Base-by-base conservation (phyloP, 2,797 vertebrate genomes). In the Acanthornis magna region DNA sequence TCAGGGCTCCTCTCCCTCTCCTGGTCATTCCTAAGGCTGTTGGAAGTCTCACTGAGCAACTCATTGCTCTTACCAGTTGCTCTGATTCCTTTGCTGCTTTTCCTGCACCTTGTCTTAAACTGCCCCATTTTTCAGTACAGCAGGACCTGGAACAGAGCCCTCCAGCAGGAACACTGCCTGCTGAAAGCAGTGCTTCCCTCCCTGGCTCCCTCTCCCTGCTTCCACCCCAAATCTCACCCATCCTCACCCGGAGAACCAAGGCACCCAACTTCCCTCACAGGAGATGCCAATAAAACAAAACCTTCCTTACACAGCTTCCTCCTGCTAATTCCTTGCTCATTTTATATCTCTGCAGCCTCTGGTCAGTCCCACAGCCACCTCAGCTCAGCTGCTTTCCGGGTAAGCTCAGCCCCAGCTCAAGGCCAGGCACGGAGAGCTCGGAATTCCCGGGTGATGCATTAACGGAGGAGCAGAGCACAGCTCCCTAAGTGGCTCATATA, bases 401-500 rank as follows among this genome's bases (percentile, higher is more conserved):
- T 70, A 93, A 76, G 77, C 15, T 77, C 75, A 92, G 67, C 80
- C 88, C 89, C 57, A 86, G 88, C 72, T n/a, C 84, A 73, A 96
- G 92, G 85, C 79, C 89, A 93, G 86, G 62, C 55, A 76, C 45
- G 60, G 42, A 21, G 76, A 48, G 62, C 32, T 12, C 13, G 38
- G 82, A 71, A 47, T 66, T 81, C 74, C 85, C 86, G 43, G 22
- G 76, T 29, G 88, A 93, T 82, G 85, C 85, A 92, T 91, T 88
- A 94, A 55, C 0, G 10, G 26, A 85, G 50, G 65, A 93, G 88
- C 26, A 53, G 36, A 94, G 68, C 68, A 43, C 17, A 11, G 67
- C 83, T 92, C 86, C 84, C 82, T 95, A 73, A n/a, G 73, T 61
- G 85, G 91, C 51, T 95, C 95, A 60, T 62, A 43, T 17, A 93